phyloP scores from a whole-genome alignment of 2,797 vertebrate species.

The Yasuhikotakia modesta region DNA sequence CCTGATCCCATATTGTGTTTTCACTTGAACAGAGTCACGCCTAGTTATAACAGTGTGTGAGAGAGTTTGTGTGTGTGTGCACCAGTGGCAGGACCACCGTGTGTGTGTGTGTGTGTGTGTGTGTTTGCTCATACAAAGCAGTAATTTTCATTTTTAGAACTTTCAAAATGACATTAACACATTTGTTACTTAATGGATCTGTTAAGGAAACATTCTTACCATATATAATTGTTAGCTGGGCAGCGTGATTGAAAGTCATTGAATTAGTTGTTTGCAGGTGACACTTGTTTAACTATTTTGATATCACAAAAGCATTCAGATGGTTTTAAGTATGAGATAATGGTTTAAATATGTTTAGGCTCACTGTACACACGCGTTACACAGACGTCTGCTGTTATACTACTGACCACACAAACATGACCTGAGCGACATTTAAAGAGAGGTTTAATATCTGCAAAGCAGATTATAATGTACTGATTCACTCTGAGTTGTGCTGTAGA shows the following conservation, averaged over 20 bases:
- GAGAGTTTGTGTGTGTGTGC: constrained; percentile 12
- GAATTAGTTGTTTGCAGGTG: neutral
- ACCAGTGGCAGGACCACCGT: constrained; percentile 31
- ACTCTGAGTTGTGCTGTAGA: too few relatives aligned
- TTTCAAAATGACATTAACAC: too few relatives aligned
- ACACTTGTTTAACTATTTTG: neutral
- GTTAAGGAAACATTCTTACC: too few relatives aligned
- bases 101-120: constrained; percentile 23
- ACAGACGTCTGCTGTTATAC: constrained; percentile 64
- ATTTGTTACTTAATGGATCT: too few relatives aligned
- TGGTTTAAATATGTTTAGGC: neutral
- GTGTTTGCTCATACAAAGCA: too few relatives aligned
- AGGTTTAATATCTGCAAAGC: too few relatives aligned
- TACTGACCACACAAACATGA: constrained; percentile 67
- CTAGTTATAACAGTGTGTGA: constrained; percentile 11
- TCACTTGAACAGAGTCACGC: too few relatives aligned
- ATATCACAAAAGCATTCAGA: constrained; percentile 21
- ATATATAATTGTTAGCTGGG: too few relatives aligned
- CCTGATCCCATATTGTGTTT: too few relatives aligned
- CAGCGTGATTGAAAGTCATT: neutral
- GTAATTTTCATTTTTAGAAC: too few relatives aligned
- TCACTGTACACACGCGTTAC: neutral
- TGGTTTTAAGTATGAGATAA: constrained; percentile 30
- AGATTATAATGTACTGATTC: too few relatives aligned
- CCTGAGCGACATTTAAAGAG: neutral